These are phyloP conservation scores for Distichodus sexfasciatus DNA, from an alignment of 2,797 vertebrate genomes.

Conservation along the genomic window DNA sequence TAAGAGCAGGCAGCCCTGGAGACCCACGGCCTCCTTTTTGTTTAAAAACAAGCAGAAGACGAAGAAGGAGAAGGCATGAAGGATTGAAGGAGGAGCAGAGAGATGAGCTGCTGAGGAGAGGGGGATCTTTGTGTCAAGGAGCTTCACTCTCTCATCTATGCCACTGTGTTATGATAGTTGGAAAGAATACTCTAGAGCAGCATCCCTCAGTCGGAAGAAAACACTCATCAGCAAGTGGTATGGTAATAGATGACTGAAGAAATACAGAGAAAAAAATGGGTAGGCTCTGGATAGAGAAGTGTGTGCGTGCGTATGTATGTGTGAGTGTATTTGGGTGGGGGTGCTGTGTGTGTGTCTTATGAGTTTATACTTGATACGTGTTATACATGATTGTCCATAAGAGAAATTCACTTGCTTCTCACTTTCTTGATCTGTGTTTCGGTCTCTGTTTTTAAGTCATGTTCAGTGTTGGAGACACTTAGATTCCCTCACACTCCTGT, in stretches of 20 bases:
- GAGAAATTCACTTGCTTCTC: too few relatives aligned
- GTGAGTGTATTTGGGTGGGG: too few relatives aligned
- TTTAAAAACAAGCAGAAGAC: constrained; percentile 69
- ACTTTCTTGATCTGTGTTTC: neutral
- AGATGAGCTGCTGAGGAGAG: constrained; percentile 3
- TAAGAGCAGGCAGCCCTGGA: constrained; percentile 72
- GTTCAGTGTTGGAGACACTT: neutral
- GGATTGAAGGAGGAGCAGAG: neutral
- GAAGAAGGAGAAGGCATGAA: neutral
- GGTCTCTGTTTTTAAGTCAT: neutral
- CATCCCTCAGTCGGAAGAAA: constrained; percentile 63
- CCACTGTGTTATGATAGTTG: constrained; percentile 70
- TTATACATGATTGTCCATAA: too few relatives aligned
- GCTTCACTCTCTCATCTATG: constrained; percentile 64
- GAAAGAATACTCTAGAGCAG: constrained; percentile 70
- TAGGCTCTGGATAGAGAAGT: neutral
- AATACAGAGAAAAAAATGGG: neutral
- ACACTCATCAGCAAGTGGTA: constrained; percentile 64
- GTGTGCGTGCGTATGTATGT: too few relatives aligned
- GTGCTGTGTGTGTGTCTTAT: too few relatives aligned
- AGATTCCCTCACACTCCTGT: neutral
- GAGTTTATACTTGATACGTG: too few relatives aligned
- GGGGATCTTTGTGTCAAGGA: constrained; percentile 70
- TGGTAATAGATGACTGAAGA: constrained; percentile 61
- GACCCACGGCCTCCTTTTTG: constrained; percentile 74